phyloP scores from a whole-genome alignment of 2,888 invertebrate species.

The Heliconius sara region DNA sequence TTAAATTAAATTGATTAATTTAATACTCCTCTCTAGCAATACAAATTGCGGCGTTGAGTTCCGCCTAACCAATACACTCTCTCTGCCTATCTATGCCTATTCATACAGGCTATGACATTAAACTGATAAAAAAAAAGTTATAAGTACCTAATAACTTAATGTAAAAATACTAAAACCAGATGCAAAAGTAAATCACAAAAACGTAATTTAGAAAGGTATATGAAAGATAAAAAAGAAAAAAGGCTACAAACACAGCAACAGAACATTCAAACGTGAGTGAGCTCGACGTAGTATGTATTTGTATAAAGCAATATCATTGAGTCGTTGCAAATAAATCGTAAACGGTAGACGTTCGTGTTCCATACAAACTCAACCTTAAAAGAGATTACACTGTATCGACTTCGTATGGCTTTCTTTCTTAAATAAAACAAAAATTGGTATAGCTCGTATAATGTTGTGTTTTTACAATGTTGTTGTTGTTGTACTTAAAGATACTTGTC shows the following conservation, averaged over 20 bases:
- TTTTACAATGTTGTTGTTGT: conserved; percentile 8
- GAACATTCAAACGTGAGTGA: conserved; percentile 17
- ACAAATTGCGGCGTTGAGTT: not conserved
- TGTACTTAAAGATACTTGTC: not conserved
- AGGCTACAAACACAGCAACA: conserved; percentile 9
- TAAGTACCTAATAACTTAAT: not conserved
- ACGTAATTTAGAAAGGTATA: conserved; percentile 7
- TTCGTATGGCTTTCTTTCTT: conserved; percentile 43
- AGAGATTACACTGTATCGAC: conserved; percentile 66
- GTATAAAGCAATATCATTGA: conserved; percentile 40
- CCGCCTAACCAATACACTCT: not conserved
- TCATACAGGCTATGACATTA: too few relatives aligned
- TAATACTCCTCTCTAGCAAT: not conserved
- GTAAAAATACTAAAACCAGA: not conserved
- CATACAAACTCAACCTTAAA: conserved; percentile 61
- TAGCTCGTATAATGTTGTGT: not conserved
- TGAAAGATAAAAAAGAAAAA: conserved; percentile 1
- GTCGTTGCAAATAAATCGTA: conserved; percentile 62
- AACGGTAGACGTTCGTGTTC: conserved; percentile 59
- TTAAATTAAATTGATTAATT: not conserved
- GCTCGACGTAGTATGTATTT: conserved; percentile 33
- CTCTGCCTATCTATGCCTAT: too few relatives aligned
- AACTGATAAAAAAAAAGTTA: too few relatives aligned
- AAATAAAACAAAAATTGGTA: conserved; percentile 31
- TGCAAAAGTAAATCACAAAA: not conserved